phyloP scores from a whole-genome alignment of 1,140 invertebrate genomes.

The Adelges cooleyi region DNA sequence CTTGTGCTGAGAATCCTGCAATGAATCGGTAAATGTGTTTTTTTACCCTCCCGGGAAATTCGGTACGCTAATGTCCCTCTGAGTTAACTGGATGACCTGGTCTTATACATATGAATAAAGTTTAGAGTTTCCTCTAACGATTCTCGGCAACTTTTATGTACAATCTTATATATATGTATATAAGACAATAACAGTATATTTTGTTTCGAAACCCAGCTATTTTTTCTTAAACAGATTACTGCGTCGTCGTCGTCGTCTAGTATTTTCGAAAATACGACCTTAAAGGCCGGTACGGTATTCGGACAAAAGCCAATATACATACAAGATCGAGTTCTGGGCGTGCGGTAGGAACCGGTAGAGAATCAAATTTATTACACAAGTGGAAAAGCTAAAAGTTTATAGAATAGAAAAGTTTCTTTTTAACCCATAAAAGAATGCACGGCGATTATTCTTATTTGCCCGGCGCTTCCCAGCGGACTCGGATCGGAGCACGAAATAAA shows the following conservation, averaged over 20 bases:
- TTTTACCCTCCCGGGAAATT: no score
- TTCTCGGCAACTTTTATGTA: no score
- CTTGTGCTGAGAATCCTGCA: no score
- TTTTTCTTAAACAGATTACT: background rate
- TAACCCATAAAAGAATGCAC: conserved; percentile 23
- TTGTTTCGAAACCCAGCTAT: background rate
- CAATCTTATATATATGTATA: no score
- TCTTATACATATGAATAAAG: no score
- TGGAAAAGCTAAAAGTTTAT: conserved; percentile 25
- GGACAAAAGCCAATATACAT: background rate
- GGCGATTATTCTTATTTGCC: conserved; percentile 26
- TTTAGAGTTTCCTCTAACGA: no score
- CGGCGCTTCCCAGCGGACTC: background rate
- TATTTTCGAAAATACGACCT: conserved; percentile 9
- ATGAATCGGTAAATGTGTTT: no score
- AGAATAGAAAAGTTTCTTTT: conserved; percentile 23
- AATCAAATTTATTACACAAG: conserved; percentile 14
- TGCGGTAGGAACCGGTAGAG: background rate
- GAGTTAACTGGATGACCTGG: no score
- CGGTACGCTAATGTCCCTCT: no score
- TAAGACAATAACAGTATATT: conserved; percentile 24
- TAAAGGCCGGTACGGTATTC: background rate
- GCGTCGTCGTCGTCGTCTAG: no score
- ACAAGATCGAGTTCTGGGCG: background rate
- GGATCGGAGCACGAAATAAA: background rate